Conservation (phyloP, 2,113 vertebrate species). For the Crotalus tigris region DNA sequence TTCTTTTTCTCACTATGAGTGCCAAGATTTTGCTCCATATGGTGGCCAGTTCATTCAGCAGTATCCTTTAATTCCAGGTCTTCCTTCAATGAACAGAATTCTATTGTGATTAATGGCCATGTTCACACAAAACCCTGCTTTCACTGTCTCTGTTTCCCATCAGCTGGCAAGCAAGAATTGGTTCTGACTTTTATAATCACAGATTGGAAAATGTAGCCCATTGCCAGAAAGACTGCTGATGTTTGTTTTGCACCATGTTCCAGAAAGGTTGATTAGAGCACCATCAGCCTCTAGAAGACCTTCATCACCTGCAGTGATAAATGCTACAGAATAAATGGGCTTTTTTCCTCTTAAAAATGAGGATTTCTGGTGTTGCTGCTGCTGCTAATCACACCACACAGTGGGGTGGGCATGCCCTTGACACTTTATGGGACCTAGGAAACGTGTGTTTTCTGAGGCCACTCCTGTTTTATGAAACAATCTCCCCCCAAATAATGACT, state of each 20-base stretch:
- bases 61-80: not conserved
- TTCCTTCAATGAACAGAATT: conserved; percentile 31
- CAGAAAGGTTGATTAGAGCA: not conserved
- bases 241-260: not conserved
- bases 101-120: conserved; percentile 17
- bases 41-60: conserved; percentile 2
- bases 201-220: not conserved
- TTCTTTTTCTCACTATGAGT: not conserved
- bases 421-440: not conserved
- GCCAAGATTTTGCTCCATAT: not conserved
- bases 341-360: not conserved
- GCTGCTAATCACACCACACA: not conserved
- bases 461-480: not conserved
- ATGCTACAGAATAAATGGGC: not conserved
- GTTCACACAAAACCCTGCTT: conserved; percentile 2
- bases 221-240: not conserved
- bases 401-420: not conserved
- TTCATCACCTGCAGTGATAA: not conserved
- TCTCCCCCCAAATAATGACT: not conserved
- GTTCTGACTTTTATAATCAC: not conserved
- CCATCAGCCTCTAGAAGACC: not conserved
- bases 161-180: conserved; percentile 19
- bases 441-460: not conserved
- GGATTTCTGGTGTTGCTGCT: not conserved
- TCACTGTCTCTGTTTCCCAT: conserved; percentile 14